phyloP scores from a whole-genome alignment of 2,113 vertebrate species.

The Gallinago undulata region DNA sequence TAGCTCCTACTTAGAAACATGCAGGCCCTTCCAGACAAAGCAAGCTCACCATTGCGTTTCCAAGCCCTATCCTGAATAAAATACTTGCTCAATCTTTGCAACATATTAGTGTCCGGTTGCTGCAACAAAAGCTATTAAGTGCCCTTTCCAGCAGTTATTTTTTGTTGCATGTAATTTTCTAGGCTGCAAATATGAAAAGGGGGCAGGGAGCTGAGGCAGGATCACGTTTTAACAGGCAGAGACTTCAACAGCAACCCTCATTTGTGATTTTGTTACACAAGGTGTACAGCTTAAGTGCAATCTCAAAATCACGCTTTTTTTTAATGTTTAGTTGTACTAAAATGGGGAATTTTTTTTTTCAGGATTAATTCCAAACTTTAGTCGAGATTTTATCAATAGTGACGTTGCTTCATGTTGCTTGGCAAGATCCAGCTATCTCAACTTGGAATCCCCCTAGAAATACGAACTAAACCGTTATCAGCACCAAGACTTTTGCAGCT shows the following conservation, averaged over 20 bases:
- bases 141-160: not conserved
- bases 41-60: not conserved
- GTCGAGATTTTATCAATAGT: not conserved
- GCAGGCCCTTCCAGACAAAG: not conserved
- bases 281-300: not conserved
- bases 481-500: not conserved
- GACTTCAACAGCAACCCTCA: not conserved
- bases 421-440: not conserved
- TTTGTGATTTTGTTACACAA: not conserved
- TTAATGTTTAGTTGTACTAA: not conserved
- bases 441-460: not conserved
- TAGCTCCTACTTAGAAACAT: not conserved
- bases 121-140: not conserved
- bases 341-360: not conserved
- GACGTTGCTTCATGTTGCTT: not conserved
- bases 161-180: not conserved
- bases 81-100: not conserved
- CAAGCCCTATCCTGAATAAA: not conserved
- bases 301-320: not conserved
- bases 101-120: no score
- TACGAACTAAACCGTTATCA: fast-evolving
- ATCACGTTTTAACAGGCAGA: not conserved
- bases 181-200: not conserved
- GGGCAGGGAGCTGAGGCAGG: not conserved
- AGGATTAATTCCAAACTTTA: not conserved